Percentiles rank a stretch among this genome's conserved stretches.
Evolutionary conservation across 2,797 vertebrate genomes (phyloP).

Genomic region (Erpetoichthys calabaricus): DNA sequence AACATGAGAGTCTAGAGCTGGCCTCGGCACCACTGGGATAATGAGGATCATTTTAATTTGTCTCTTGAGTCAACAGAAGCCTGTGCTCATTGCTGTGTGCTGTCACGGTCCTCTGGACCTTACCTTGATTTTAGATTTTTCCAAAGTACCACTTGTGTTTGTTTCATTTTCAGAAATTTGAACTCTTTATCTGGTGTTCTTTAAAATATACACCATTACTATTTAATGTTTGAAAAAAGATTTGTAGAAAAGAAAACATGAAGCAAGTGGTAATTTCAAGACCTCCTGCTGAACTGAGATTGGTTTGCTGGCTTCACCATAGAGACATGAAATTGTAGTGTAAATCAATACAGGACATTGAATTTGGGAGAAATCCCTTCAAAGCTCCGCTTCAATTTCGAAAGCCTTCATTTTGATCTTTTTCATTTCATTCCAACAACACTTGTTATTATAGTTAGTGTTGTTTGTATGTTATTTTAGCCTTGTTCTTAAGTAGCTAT

Average conservation of each 20-base stretch:
- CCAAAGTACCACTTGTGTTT: slow-evolving; percentile 20
- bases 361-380: slow-evolving; percentile 71
- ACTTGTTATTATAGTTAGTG: slow-evolving; percentile 96
- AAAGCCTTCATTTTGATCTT: slow-evolving; percentile 74
- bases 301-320: slow-evolving; percentile 47
- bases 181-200: slow-evolving; percentile 15
- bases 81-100: no score
- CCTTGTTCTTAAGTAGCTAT: slow-evolving; percentile 95
- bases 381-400: slow-evolving; percentile 72
- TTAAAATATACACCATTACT: slow-evolving; percentile 56
- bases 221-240: slow-evolving; percentile 46
- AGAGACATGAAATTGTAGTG: slow-evolving; percentile 72
- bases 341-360: slow-evolving; percentile 69
- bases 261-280: slow-evolving; percentile 48
- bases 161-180: not conserved
- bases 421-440: slow-evolving; percentile 75
- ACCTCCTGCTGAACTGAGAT: slow-evolving; percentile 56
- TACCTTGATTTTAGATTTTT: not conserved
- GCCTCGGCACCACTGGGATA: no score
- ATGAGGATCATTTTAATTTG: no score
- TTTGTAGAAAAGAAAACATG: slow-evolving; percentile 35
- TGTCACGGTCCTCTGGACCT: not conserved
- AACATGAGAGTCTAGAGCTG: no score
- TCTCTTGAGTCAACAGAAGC: no score
- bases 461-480: slow-evolving; percentile 99